Percentiles rank a stretch among this genome's conserved stretches.
These are phyloP conservation scores for Chironomus striatipennis DNA, from an alignment of 1,140 invertebrate genomes.

Conservation along the genomic window DNA sequence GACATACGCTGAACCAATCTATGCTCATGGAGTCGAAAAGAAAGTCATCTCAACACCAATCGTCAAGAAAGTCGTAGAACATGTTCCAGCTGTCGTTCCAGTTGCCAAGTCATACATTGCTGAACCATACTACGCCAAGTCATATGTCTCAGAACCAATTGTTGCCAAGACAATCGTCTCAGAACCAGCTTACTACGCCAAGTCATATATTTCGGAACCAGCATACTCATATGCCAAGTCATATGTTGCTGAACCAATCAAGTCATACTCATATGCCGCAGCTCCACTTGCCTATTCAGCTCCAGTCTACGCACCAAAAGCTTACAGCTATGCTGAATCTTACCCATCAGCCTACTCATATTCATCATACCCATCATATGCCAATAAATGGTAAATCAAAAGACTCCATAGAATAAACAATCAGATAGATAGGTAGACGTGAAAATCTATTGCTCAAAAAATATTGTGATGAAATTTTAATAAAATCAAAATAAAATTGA, in stretches of 20 bases:
- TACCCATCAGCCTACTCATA: neutral
- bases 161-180: constrained; percentile 27
- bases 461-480: neutral
- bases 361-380: neutral
- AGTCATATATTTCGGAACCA: no score
- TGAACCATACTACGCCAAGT: constrained; percentile 24
- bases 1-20: constrained; percentile 34
- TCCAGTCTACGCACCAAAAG: constrained; percentile 21
- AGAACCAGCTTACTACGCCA: neutral
- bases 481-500: neutral
- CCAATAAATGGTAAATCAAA: neutral
- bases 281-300: constrained; percentile 35
- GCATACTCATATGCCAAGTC: constrained; percentile 22
- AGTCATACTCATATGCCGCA: constrained; percentile 28
- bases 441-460: neutral
- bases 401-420: neutral
- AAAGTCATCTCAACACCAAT: constrained; percentile 31
- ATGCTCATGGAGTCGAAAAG: constrained; percentile 34
- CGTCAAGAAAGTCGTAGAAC: constrained; percentile 30
- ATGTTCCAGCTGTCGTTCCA: constrained; percentile 25
- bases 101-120: constrained; percentile 27
- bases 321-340: neutral
- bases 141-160: constrained; percentile 28
- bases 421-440: neutral
- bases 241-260: constrained; percentile 29